Evolutionary conservation across 2,888 invertebrate genomes (phyloP).

Genomic region (Conomelus anceps): DNA sequence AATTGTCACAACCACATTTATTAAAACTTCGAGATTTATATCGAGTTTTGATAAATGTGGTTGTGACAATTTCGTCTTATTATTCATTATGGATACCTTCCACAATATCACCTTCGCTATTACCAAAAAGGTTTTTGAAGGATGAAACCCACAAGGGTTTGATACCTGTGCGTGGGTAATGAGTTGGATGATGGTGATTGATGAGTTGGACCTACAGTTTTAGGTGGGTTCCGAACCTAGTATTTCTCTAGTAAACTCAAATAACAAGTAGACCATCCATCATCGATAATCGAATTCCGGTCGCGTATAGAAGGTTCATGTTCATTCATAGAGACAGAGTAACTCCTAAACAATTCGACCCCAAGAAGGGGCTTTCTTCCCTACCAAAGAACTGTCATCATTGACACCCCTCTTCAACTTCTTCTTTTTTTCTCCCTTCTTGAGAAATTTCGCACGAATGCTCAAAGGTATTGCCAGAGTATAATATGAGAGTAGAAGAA

Average conservation of each 20-base stretch:
- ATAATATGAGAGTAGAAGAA: background rate
- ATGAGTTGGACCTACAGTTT: background rate
- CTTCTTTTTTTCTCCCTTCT: background rate
- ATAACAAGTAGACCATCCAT: background rate
- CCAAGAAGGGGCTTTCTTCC: background rate
- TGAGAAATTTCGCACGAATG: background rate
- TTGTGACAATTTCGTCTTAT: too few species aligned
- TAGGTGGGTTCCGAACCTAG: background rate
- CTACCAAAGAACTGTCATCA: background rate
- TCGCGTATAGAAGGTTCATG: background rate
- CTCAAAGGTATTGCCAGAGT: background rate
- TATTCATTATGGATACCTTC: too few species aligned
- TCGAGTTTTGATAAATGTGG: too few species aligned
- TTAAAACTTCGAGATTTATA: too few species aligned
- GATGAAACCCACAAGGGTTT: too few species aligned
- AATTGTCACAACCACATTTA: too few species aligned
- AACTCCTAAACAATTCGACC: background rate
- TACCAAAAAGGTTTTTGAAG: too few species aligned
- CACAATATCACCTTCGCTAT: too few species aligned
- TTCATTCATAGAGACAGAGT: background rate
- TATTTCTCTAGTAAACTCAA: background rate
- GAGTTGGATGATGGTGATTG: too few species aligned
- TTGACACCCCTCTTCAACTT: background rate
- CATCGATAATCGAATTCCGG: background rate
- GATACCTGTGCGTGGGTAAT: too few species aligned